A percentile compares a stretch with the other conserved stretches of the same genome.
Conservation (phyloP, 2,888 invertebrate species). For the Drosophila mimica region DNA sequence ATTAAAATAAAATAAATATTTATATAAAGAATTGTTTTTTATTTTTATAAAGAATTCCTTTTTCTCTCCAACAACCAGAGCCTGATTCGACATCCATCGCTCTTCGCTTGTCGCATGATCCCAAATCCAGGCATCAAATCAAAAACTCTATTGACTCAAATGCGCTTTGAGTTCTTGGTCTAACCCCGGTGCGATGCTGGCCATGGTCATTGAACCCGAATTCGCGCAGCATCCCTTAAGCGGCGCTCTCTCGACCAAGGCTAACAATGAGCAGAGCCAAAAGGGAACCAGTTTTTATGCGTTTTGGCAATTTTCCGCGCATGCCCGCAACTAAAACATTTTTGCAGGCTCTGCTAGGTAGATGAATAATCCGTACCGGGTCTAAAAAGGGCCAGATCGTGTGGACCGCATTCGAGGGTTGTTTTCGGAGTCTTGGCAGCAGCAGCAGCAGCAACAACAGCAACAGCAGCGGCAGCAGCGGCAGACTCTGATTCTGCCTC, state of each 20-base stretch:
- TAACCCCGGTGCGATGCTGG: conserved; percentile 33
- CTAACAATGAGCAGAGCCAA: conserved; percentile 39
- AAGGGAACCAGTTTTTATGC: conserved; percentile 60
- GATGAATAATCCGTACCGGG: conserved; percentile 10
- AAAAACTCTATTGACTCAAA: conserved; percentile 24
- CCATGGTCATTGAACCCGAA: conserved; percentile 68
- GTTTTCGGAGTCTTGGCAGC: conserved; percentile 25
- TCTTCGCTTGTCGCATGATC: neutral
- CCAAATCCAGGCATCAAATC: neutral
- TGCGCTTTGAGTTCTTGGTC: neutral
- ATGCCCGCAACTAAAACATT: conserved; percentile 31
- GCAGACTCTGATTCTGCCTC: conserved; percentile 5
- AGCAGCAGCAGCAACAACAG: neutral
- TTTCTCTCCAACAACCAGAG: neutral
- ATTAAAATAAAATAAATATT: neutral
- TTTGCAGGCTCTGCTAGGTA: conserved; percentile 44
- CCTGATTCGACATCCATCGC: neutral
- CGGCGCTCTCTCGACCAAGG: conserved; percentile 55
- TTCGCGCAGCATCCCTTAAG: conserved; percentile 61
- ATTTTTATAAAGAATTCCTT: neutral
- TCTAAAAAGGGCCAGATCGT: conserved; percentile 44
- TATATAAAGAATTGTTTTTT: neutral
- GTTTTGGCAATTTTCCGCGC: conserved; percentile 69
- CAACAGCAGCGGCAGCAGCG: too few species aligned
- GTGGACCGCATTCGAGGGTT: conserved; percentile 49